A percentile compares a stretch with the other conserved stretches of the same genome.
These are phyloP conservation scores for Eciton burchellii DNA, from an alignment of 1,140 invertebrate genomes.

Conservation along the genomic window DNA sequence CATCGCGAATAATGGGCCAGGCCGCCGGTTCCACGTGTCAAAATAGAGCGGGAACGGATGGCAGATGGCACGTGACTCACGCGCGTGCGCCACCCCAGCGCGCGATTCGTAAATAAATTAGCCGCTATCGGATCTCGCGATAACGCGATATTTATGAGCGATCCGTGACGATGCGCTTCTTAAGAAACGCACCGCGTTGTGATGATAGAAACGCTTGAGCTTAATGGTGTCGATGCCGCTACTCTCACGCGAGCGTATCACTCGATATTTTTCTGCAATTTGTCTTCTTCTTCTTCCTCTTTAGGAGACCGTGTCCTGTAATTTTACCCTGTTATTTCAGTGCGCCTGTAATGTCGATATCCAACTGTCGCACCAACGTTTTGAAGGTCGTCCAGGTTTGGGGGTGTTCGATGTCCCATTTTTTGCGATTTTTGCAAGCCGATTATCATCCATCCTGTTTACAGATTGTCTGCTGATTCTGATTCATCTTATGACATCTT, in stretches of 20 bases:
- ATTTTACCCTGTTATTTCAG: no score
- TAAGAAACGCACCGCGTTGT: conserved; percentile 32
- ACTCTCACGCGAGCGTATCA: background rate
- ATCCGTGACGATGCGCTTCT: conserved; percentile 77
- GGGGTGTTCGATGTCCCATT: no score
- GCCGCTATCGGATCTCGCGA: conserved; percentile 80
- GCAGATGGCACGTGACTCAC: conserved; percentile 85
- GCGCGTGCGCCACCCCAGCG: conserved; percentile 59
- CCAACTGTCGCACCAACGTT: no score
- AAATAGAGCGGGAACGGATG: conserved; percentile 77
- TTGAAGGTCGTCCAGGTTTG: no score
- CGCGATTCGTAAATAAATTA: conserved; percentile 84
- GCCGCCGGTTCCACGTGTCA: conserved; percentile 67
- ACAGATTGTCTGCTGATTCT: no score
- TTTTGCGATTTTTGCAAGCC: no score
- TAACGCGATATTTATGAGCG: conserved; percentile 82
- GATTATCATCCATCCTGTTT: no score
- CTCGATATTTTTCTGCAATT: background rate
- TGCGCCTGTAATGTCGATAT: no score
- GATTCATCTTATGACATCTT: no score
- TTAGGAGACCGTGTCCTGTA: no score
- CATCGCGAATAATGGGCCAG: conserved; percentile 60
- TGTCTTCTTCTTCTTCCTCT: no score
- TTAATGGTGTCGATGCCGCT: conserved; percentile 18
- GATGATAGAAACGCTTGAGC: background rate